Percentiles rank a stretch among this genome's conserved stretches.
These are phyloP conservation scores for Syngnathus floridae DNA, from an alignment of 2,113 vertebrate species.

Conservation along the genomic window DNA sequence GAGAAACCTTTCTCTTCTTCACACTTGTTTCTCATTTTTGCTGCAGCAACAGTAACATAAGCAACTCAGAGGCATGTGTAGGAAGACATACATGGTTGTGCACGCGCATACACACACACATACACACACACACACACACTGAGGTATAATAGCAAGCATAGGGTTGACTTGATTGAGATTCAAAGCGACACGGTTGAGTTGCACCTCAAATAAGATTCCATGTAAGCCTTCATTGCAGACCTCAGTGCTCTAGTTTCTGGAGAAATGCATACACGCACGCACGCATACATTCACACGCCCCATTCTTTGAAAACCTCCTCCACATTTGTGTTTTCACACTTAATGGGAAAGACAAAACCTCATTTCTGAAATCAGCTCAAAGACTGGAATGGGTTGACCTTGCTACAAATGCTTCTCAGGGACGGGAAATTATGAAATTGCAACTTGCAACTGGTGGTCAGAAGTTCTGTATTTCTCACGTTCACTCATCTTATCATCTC, in stretches of 20 bases:
- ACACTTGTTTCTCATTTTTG: constrained; percentile 20
- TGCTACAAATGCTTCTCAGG: constrained; percentile 24
- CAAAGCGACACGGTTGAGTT: constrained; percentile 8
- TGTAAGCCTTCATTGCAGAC: constrained; percentile 31
- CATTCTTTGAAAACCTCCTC: constrained; percentile 63
- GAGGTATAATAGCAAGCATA: not conserved
- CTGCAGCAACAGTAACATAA: not conserved
- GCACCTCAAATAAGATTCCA: constrained; percentile 32
- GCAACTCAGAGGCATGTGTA: not conserved
- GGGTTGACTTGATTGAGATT: not conserved
- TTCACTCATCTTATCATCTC: constrained; percentile 2
- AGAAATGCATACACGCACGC: not conserved
- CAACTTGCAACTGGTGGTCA: not conserved
- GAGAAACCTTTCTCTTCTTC: constrained; percentile 40
- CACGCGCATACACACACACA: not conserved
- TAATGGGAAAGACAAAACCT: constrained; percentile 51
- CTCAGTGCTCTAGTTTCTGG: constrained; percentile 27
- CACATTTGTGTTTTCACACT: constrained; percentile 59
- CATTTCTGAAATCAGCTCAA: constrained; percentile 42
- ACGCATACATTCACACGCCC: not conserved
- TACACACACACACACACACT: not conserved
- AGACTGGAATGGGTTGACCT: constrained; percentile 44
- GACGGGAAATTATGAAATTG: constrained; percentile 21
- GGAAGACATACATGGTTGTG: constrained; percentile 1
- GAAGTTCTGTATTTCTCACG: constrained; percentile 11